Percentiles rank a stretch among this genome's conserved stretches.
These are phyloP conservation scores for Chinchilla lanigera DNA, from an alignment of 2,113 vertebrate genomes.

Conservation along the genomic window DNA sequence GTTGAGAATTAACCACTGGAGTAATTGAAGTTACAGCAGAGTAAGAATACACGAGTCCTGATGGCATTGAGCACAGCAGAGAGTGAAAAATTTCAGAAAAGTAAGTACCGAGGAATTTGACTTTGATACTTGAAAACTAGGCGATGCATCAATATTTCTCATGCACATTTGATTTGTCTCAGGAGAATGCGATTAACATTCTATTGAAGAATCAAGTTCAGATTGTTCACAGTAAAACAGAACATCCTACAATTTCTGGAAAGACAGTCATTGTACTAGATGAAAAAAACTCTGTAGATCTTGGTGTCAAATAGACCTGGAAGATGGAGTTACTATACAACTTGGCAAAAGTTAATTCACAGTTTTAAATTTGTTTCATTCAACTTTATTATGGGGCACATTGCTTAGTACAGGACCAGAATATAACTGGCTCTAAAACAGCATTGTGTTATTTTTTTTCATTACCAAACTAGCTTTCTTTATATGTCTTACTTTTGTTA, in stretches of 20 bases:
- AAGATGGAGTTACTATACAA: not conserved
- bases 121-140: not conserved
- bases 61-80: not conserved
- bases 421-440: not conserved
- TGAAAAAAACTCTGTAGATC: not conserved
- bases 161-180: not conserved
- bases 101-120: not conserved
- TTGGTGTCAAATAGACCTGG: not conserved
- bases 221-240: not conserved
- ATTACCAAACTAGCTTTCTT: not conserved
- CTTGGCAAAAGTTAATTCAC: not conserved
- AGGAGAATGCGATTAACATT: not conserved
- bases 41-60: not conserved
- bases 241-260: not conserved
- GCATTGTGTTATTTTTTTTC: not conserved
- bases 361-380: constrained; percentile 35
- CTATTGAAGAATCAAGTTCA: not conserved
- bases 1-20: not conserved
- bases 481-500: not conserved
- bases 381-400: not conserved
- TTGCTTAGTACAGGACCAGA: not conserved
- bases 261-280: not conserved
- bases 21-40: not conserved
- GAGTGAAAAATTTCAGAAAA: not conserved
- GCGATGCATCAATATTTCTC: not conserved